Conservation (phyloP, 2,888 invertebrate species). For the Odontomyia ornata region DNA sequence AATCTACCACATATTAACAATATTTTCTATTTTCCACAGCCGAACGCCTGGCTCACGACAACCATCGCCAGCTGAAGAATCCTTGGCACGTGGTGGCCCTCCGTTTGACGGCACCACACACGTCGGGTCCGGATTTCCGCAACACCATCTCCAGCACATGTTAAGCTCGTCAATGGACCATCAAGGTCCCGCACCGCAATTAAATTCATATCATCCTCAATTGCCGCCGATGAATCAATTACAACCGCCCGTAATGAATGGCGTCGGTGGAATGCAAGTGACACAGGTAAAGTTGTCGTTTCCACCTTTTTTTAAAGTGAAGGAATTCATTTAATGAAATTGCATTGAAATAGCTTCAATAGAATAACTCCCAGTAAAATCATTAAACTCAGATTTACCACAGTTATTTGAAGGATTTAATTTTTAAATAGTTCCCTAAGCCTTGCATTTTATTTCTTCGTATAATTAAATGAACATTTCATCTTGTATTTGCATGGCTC, state of each 20-base stretch:
- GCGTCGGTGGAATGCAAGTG: constrained; percentile 63
- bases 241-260: constrained; percentile 62
- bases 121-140: constrained; percentile 58
- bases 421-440: too few species aligned
- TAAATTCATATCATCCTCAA: constrained; percentile 62
- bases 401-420: too few species aligned
- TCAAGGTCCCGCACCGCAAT: constrained; percentile 55
- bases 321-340: too few species aligned
- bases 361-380: too few species aligned
- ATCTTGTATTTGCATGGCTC: not conserved
- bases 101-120: constrained; percentile 60
- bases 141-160: constrained; percentile 66
- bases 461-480: too few species aligned
- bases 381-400: too few species aligned
- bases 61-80: constrained; percentile 89
- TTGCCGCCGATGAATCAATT: constrained; percentile 64
- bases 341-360: too few species aligned
- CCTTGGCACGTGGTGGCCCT: constrained; percentile 66
- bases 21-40: constrained; percentile 62
- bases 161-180: constrained; percentile 62
- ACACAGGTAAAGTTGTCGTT: constrained; percentile 59
- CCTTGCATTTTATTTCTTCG: too few species aligned
- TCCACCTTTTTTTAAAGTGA: too few species aligned
- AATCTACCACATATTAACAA: not conserved
- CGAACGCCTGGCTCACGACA: constrained; percentile 91